A percentile compares a stretch with the other conserved stretches of the same genome.
These are phyloP conservation scores for Rhinopithecus roxellana DNA, from an alignment of 2,113 vertebrate genomes.

Conservation along the genomic window DNA sequence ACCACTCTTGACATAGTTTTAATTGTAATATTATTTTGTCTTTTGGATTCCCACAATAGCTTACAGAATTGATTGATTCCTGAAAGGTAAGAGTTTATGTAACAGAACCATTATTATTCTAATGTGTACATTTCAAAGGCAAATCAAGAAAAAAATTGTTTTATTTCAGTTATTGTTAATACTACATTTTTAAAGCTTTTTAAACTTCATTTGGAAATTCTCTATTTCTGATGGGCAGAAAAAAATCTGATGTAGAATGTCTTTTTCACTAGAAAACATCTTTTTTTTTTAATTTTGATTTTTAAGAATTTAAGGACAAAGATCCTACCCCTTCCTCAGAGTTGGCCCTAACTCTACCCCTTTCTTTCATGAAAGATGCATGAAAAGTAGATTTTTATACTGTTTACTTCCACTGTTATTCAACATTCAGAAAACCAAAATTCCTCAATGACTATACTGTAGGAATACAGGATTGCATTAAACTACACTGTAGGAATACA, in stretches of 20 bases:
- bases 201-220: background rate
- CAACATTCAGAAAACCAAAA: background rate
- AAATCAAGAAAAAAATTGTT: background rate
- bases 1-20: background rate
- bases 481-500: too few species aligned
- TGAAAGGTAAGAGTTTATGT: background rate
- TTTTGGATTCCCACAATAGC: background rate
- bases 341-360: background rate
- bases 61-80: background rate
- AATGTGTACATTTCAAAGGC: background rate
- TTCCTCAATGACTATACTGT: background rate
- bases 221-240: background rate
- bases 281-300: background rate
- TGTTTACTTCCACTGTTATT: background rate
- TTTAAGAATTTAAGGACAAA: constrained; percentile 27
- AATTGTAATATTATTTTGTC: background rate
- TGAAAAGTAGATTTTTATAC: background rate
- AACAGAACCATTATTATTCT: background rate
- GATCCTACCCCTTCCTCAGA: background rate
- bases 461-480: background rate
- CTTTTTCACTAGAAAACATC: background rate
- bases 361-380: background rate
- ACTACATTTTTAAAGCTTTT: background rate
- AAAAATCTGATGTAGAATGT: background rate
- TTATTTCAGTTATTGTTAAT: background rate